Evolutionary conservation across 2,888 invertebrate genomes (phyloP).

Genomic region (Marasmarcha lunaedactyla): DNA sequence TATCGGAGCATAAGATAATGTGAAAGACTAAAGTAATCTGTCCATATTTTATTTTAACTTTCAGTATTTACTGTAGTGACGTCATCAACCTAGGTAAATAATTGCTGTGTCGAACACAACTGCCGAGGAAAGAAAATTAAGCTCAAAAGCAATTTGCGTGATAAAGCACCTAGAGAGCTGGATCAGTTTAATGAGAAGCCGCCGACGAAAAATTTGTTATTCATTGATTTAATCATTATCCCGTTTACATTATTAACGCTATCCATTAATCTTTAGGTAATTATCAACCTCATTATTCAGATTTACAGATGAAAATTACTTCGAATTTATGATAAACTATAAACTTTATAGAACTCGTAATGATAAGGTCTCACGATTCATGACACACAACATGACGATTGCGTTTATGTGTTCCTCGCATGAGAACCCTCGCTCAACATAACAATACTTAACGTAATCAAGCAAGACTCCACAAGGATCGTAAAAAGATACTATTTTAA

Average conservation of each 20-base stretch:
- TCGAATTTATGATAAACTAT: too few species aligned
- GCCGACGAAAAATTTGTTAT: constrained; percentile 55
- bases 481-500: constrained; percentile 41
- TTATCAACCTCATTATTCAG: constrained; percentile 20
- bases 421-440: constrained; percentile 47
- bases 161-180: constrained; percentile 59
- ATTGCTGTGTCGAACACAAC: constrained; percentile 71
- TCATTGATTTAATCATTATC: constrained; percentile 47
- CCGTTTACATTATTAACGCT: constrained; percentile 38
- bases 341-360: too few species aligned
- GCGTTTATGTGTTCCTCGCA: constrained; percentile 49
- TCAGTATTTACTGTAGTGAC: constrained; percentile 27
- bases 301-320: constrained; percentile 18
- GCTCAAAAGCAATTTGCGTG: constrained; percentile 68
- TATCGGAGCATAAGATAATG: too few species aligned
- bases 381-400: constrained; percentile 13
- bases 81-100: constrained; percentile 65
- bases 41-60: too few species aligned
- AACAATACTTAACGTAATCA: constrained; percentile 36
- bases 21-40: too few species aligned
- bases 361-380: too few species aligned
- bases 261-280: constrained; percentile 30
- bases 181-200: constrained; percentile 66
- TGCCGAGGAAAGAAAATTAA: constrained; percentile 68
- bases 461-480: constrained; percentile 35